These are phyloP conservation scores for Pachydiplax longipennis DNA, from an alignment of 2,888 invertebrate genomes.

Conservation along the genomic window DNA sequence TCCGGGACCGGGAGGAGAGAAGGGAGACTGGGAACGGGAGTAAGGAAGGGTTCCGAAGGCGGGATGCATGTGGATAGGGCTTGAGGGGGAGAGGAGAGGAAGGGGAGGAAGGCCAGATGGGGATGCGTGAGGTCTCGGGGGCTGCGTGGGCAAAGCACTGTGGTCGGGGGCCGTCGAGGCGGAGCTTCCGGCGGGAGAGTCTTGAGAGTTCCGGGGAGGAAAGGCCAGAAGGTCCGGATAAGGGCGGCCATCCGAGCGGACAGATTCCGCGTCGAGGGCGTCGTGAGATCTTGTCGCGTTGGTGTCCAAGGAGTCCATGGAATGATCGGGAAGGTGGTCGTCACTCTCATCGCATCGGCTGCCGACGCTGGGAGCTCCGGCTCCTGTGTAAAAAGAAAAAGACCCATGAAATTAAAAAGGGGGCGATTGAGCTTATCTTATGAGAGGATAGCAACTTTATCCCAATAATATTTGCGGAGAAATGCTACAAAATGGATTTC, in stretches of 20 bases:
- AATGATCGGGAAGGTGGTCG: conserved; percentile 47
- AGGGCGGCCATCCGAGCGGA: conserved; percentile 46
- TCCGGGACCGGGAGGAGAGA: conserved; percentile 68
- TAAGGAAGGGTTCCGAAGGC: conserved; percentile 83
- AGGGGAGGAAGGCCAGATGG: conserved; percentile 51
- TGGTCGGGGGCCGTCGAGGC: conserved; percentile 81
- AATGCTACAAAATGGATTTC: too few species aligned
- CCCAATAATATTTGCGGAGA: too few species aligned
- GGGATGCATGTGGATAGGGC: conserved; percentile 59
- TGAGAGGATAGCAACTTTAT: background rate
- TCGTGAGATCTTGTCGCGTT: conserved; percentile 61
- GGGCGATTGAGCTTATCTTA: background rate
- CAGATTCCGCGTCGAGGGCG: conserved; percentile 60
- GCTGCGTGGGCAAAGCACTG: conserved; percentile 62
- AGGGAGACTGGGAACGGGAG: conserved; percentile 73
- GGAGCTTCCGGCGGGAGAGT: conserved; percentile 81
- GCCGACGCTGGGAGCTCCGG: background rate
- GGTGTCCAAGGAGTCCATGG: conserved; percentile 48
- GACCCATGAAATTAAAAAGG: too few species aligned
- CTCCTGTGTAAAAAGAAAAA: background rate
- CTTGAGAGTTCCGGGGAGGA: conserved; percentile 73
- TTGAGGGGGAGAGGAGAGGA: conserved; percentile 38
- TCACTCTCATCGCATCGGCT: conserved; percentile 47
- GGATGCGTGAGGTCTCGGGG: conserved; percentile 45
- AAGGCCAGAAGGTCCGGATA: conserved; percentile 81